Evolutionary conservation across 2,888 invertebrate species (phyloP).

Genomic region (Phortica okadai): DNA sequence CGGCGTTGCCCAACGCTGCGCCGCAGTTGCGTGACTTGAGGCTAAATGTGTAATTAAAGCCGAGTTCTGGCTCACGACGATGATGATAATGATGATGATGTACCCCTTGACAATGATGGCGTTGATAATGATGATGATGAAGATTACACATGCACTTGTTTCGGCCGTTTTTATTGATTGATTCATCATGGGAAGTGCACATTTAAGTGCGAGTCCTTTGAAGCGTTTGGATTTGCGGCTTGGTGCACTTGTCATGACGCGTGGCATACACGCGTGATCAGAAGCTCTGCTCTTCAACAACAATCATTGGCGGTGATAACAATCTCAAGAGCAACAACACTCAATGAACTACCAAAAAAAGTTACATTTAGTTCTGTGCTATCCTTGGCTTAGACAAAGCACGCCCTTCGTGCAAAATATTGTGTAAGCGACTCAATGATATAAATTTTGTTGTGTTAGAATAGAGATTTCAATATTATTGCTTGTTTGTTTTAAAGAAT

Average conservation of each 20-base stretch:
- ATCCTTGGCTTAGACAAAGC: too few species aligned
- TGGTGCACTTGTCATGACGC: slow-evolving; percentile 69
- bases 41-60: slow-evolving; percentile 64
- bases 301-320: not conserved
- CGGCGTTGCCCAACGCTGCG: not conserved
- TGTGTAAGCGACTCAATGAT: too few species aligned
- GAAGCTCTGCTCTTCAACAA: not conserved
- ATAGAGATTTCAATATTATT: too few species aligned
- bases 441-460: too few species aligned
- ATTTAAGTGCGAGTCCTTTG: slow-evolving; percentile 41
- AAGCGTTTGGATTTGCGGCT: slow-evolving; percentile 43
- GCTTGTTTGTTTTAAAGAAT: not conserved
- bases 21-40: slow-evolving; percentile 41
- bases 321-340: not conserved
- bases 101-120: slow-evolving; percentile 47
- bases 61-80: not conserved
- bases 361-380: not conserved
- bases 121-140: slow-evolving; percentile 35
- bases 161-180: slow-evolving; percentile 40
- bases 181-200: slow-evolving; percentile 20
- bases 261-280: slow-evolving; percentile 67
- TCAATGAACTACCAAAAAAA: not conserved
- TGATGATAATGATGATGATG: slow-evolving; percentile 19
- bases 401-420: too few species aligned
- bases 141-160: slow-evolving; percentile 57